These are phyloP conservation scores for Conger conger DNA, from an alignment of 2,113 vertebrate genomes.

Conservation along the genomic window DNA sequence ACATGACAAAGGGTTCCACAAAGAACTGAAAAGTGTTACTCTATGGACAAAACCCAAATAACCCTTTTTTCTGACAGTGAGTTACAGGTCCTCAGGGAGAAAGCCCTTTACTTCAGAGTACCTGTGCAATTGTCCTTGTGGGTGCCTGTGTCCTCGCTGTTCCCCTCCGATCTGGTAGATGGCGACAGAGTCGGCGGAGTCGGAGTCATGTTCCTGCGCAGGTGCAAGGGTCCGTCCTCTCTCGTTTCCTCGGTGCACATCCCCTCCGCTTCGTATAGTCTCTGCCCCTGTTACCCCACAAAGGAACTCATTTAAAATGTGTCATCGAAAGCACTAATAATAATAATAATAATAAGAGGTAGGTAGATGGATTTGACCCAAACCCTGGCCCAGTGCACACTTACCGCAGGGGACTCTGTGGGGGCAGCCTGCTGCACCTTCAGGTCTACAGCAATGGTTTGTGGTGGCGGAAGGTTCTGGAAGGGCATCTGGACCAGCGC, in stretches of 20 bases:
- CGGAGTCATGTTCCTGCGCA: conserved; percentile 64
- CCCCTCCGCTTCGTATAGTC: conserved; percentile 80
- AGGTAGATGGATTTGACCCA: neutral
- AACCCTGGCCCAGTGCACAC: conserved; percentile 38
- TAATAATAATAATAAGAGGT: neutral
- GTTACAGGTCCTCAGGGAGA: neutral
- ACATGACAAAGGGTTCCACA: too few species aligned
- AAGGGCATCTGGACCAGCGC: conserved; percentile 87
- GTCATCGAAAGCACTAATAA: neutral
- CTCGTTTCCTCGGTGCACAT: conserved; percentile 74
- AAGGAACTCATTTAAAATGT: conserved; percentile 24
- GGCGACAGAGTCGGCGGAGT: conserved; percentile 71
- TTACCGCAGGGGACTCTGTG: conserved; percentile 76
- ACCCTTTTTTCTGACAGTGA: too few species aligned
- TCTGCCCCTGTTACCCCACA: conserved; percentile 42
- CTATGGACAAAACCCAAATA: too few species aligned
- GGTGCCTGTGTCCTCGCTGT: conserved; percentile 65
- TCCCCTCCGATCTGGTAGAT: conserved; percentile 68
- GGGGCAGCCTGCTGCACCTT: conserved; percentile 78
- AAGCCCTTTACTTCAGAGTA: conserved; percentile 48
- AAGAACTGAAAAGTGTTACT: too few species aligned
- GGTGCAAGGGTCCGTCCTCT: conserved; percentile 63
- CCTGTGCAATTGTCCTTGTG: conserved; percentile 74
- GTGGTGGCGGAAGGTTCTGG: conserved; percentile 84
- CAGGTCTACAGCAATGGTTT: conserved; percentile 90